Evolutionary conservation across 1,140 invertebrate species (phyloP).

Genomic region (Uloborus diversus): DNA sequence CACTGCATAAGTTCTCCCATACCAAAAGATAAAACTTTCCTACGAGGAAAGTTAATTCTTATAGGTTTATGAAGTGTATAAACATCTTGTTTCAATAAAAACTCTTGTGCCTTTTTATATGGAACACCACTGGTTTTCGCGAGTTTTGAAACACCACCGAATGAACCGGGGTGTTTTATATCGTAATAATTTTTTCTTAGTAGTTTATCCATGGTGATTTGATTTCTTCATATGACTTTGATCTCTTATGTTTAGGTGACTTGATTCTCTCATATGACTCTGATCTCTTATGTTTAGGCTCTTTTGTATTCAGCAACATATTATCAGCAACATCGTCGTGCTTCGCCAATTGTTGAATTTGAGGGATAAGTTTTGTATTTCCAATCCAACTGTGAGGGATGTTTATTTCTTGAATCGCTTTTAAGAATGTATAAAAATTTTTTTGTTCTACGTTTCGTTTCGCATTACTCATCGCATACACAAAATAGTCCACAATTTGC

Average conservation of each 20-base stretch:
- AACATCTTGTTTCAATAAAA: constrained; percentile 31
- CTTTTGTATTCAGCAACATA: too few species aligned
- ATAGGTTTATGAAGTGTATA: constrained; percentile 7
- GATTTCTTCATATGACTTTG: too few species aligned
- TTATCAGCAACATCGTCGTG: too few species aligned
- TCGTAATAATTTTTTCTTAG: constrained; percentile 49
- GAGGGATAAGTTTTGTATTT: too few species aligned
- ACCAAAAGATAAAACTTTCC: neutral
- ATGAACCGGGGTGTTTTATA: neutral
- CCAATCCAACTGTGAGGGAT: too few species aligned
- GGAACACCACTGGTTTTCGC: neutral
- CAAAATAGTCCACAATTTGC: neutral
- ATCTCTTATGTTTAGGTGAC: too few species aligned
- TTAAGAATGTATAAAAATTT: neutral
- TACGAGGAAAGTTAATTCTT: neutral
- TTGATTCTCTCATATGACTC: too few species aligned
- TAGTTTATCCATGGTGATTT: too few species aligned
- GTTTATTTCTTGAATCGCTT: neutral
- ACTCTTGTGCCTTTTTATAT: constrained; percentile 4
- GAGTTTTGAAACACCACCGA: neutral
- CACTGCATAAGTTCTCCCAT: neutral
- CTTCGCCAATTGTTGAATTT: too few species aligned
- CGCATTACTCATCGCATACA: neutral
- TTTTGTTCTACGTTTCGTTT: neutral
- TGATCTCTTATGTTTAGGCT: too few species aligned